Conservation (phyloP, 2,888 invertebrate species). For the Ypsolopha scabrella region DNA sequence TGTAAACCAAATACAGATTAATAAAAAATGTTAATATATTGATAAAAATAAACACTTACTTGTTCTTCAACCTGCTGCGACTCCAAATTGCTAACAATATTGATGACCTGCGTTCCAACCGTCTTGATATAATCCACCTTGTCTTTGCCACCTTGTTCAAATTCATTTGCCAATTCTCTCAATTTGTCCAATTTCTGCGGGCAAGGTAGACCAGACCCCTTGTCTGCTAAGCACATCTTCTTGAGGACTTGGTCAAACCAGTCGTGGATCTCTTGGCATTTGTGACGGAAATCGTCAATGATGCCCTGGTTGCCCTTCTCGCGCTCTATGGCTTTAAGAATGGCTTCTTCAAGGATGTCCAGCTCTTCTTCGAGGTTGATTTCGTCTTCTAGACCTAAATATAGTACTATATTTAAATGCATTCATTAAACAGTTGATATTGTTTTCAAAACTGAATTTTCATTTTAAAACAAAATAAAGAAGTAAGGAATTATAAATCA, state of each 20-base stretch:
- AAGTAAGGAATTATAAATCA: no score
- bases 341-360: conserved; percentile 76
- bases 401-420: neutral
- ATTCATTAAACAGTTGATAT: no score
- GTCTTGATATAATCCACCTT: conserved; percentile 79
- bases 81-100: conserved; percentile 88
- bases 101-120: conserved; percentile 78
- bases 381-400: conserved; percentile 71
- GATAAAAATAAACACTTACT: conserved; percentile 32
- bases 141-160: conserved; percentile 78
- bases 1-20: no score
- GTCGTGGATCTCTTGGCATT: conserved; percentile 80
- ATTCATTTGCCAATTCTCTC: conserved; percentile 79
- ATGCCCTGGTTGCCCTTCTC: conserved; percentile 82
- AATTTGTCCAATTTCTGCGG: conserved; percentile 82
- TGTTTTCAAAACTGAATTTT: no score
- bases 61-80: conserved; percentile 93
- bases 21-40: neutral
- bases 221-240: conserved; percentile 85
- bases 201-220: conserved; percentile 85
- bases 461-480: no score
- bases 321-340: conserved; percentile 78
- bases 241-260: conserved; percentile 87
- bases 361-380: conserved; percentile 79
- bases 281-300: conserved; percentile 82